phyloP scores from a whole-genome alignment of 2,888 invertebrate species.

The Falcaria lacertinaria region DNA sequence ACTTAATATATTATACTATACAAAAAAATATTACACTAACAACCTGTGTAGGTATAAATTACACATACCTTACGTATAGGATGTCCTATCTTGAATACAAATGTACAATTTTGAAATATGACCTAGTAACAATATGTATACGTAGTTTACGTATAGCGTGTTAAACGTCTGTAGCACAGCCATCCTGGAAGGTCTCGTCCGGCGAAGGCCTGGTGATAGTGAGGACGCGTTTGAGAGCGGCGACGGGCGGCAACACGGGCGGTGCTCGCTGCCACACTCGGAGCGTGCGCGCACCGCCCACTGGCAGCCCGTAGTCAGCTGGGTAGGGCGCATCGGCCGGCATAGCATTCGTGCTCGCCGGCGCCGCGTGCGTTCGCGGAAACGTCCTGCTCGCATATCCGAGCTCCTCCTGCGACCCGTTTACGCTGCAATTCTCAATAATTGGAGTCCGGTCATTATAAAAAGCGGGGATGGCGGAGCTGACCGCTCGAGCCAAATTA shows the following conservation, averaged over 20 bases:
- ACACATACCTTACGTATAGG: constrained; percentile 58
- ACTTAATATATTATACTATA: constrained; percentile 78
- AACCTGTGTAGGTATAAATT: constrained; percentile 59
- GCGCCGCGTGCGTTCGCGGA: constrained; percentile 71
- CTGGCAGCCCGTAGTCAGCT: constrained; percentile 88
- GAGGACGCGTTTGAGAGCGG: constrained; percentile 90
- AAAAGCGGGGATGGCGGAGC: constrained; percentile 78
- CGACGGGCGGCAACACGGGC: constrained; percentile 91
- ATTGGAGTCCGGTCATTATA: constrained; percentile 89
- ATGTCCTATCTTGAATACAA: constrained; percentile 48
- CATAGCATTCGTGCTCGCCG: constrained; percentile 72
- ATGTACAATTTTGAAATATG: constrained; percentile 55
- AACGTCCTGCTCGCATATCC: constrained; percentile 82
- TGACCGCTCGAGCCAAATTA: constrained; percentile 80
- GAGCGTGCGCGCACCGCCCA: constrained; percentile 85
- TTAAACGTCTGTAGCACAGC: constrained; percentile 94
- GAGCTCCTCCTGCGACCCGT: constrained; percentile 80
- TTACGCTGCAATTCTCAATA: constrained; percentile 81
- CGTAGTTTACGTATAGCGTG: too few relatives aligned
- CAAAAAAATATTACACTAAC: constrained; percentile 75
- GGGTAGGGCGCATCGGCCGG: constrained; percentile 81
- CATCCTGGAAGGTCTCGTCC: constrained; percentile 95
- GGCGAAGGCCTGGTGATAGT: constrained; percentile 91
- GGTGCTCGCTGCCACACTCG: constrained; percentile 93
- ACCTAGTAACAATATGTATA: constrained; percentile 35